Evolutionary conservation across 2,888 invertebrate species (phyloP).

Genomic region (Drosophila monieri): DNA sequence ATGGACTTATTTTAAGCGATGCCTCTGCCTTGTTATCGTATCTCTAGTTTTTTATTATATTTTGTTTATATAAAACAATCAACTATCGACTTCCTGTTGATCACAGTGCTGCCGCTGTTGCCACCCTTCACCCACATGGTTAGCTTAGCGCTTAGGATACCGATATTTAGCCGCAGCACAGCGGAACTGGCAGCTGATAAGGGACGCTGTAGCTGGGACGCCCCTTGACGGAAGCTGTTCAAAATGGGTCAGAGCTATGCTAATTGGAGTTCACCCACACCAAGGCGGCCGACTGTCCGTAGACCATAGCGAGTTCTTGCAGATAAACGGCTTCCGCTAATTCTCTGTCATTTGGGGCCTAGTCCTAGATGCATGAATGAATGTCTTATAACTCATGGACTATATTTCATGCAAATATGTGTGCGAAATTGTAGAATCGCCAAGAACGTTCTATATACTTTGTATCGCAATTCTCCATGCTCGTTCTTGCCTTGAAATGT

Average conservation of each 20-base stretch:
- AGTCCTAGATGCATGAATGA: conserved; percentile 64
- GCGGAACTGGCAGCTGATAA: conserved; percentile 80
- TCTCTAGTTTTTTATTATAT: conserved; percentile 61
- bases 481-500: conserved; percentile 56
- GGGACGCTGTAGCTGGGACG: conserved; percentile 39
- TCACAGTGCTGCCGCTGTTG: conserved; percentile 60
- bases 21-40: conserved; percentile 40
- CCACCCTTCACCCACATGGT: conserved; percentile 82
- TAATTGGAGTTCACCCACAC: conserved; percentile 75
- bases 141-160: conserved; percentile 74
- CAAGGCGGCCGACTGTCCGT: conserved; percentile 30
- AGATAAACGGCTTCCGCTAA: conserved; percentile 71
- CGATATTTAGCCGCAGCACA: conserved; percentile 59
- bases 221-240: conserved; percentile 73
- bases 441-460: conserved; percentile 39
- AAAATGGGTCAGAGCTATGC: conserved; percentile 77
- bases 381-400: conserved; percentile 50
- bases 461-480: conserved; percentile 1
- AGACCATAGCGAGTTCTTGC: conserved; percentile 49
- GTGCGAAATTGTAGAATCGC: conserved; percentile 31
- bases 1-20: conserved; percentile 18
- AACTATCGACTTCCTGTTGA: conserved; percentile 75
- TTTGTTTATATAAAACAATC: conserved; percentile 66
- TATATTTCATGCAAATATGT: conserved; percentile 19
- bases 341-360: conserved; percentile 62